Evolutionary conservation across 1,140 invertebrate genomes (phyloP).

Genomic region (Plodia interpunctella): DNA sequence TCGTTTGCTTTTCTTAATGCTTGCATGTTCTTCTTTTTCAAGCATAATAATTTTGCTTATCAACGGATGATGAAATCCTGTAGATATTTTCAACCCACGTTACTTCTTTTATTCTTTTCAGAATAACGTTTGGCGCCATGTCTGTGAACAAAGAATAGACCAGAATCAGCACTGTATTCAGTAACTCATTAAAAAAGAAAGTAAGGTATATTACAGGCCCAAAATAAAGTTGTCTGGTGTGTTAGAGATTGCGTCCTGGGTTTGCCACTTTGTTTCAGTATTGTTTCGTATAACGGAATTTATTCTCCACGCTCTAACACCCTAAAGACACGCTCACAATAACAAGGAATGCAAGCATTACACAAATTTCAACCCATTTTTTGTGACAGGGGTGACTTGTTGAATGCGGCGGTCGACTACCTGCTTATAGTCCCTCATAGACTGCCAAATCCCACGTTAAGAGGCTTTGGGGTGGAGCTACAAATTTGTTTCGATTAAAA

Average conservation of each 20-base stretch:
- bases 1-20: no score
- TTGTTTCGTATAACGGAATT: slow-evolving; percentile 12
- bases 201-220: not conserved
- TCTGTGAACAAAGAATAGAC: not conserved
- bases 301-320: not conserved
- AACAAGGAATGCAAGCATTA: slow-evolving; percentile 23
- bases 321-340: slow-evolving; percentile 15
- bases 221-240: no score
- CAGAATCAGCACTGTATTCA: not conserved
- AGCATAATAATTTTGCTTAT: no score
- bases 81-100: no score
- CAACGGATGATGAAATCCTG: no score
- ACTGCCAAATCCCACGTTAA: slow-evolving; percentile 11
- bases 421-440: slow-evolving; percentile 21
- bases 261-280: not conserved
- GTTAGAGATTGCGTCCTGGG: no score
- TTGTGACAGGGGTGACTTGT: slow-evolving; percentile 27
- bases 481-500: not conserved
- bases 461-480: not conserved
- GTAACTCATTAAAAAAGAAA: not conserved
- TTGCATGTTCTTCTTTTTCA: no score
- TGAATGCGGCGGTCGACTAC: slow-evolving; percentile 29
- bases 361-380: slow-evolving; percentile 29
- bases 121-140: not conserved
- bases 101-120: not conserved